A percentile compares a stretch with the other conserved stretches of the same genome.
Conservation (phyloP, 2,888 invertebrate genomes). For the Pseudanteris insignis region DNA sequence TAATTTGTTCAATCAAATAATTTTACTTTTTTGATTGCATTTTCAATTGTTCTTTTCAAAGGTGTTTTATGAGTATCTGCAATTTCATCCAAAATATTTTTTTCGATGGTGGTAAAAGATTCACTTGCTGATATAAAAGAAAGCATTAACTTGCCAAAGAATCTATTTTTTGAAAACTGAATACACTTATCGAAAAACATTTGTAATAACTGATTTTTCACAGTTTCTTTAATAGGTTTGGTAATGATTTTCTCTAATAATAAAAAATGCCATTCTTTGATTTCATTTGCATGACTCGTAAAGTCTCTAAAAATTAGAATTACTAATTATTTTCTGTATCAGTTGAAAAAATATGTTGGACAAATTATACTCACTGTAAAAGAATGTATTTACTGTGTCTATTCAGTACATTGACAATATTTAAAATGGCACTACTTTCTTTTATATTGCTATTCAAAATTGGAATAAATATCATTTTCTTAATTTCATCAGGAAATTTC, state of each 20-base stretch:
- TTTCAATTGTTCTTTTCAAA: conserved; percentile 48
- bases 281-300: conserved; percentile 47
- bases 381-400: too few species aligned
- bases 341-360: too few species aligned
- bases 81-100: conserved; percentile 51
- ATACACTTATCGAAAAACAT: conserved; percentile 51
- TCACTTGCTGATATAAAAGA: conserved; percentile 50
- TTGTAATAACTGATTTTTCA: conserved; percentile 49
- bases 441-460: too few species aligned
- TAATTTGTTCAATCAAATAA: neutral
- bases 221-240: conserved; percentile 41
- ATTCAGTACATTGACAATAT: too few species aligned
- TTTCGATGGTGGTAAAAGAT: conserved; percentile 49
- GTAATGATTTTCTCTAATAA: conserved; percentile 48
- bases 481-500: too few species aligned
- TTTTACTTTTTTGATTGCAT: conserved; percentile 11
- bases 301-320: conserved; percentile 57
- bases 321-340: too few species aligned
- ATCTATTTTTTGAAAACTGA: conserved; percentile 51
- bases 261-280: conserved; percentile 56
- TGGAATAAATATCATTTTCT: conserved; percentile 42
- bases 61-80: conserved; percentile 51
- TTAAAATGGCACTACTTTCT: too few species aligned
- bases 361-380: too few species aligned
- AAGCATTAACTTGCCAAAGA: conserved; percentile 54